Percentiles rank a stretch among this genome's conserved stretches.
phyloP scores from a whole-genome alignment of 2,113 vertebrate species.

The Porphyrio hochstetteri region DNA sequence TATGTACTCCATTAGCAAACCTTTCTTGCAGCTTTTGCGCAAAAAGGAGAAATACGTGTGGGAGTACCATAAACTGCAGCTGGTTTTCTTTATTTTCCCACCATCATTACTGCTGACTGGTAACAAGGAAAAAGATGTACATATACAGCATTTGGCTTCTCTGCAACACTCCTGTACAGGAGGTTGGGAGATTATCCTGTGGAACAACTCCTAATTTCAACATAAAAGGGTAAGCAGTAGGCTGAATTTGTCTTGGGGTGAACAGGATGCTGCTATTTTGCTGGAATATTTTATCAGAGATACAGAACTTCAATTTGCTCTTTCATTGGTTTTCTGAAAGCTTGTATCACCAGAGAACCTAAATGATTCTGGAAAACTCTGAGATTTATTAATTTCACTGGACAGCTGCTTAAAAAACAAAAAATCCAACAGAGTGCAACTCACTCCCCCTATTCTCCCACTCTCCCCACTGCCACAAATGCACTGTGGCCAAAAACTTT shows the following conservation, averaged over 20 bases:
- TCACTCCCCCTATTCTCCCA: neutral
- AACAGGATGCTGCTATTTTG: neutral
- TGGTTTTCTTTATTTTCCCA: neutral
- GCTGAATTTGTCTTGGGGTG: neutral
- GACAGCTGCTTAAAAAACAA: neutral
- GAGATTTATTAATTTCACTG: neutral
- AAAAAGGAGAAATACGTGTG: neutral
- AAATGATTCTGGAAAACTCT: neutral
- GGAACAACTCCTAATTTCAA: neutral
- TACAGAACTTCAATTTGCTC: neutral
- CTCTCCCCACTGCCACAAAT: neutral
- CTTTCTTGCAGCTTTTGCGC: neutral
- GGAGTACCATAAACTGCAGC: conserved; percentile 21
- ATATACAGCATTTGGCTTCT: neutral
- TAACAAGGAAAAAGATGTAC: neutral
- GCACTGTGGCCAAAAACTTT: neutral
- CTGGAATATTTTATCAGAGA: neutral
- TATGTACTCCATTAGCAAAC: neutral
- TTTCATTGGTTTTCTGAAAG: neutral
- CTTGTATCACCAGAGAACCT: neutral
- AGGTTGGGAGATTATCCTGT: neutral
- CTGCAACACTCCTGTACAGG: neutral
- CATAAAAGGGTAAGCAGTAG: neutral
- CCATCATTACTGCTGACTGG: neutral
- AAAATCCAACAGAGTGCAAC: neutral